These are phyloP conservation scores for Andrena minutula DNA, from an alignment of 2,888 invertebrate genomes.

Conservation along the genomic window DNA sequence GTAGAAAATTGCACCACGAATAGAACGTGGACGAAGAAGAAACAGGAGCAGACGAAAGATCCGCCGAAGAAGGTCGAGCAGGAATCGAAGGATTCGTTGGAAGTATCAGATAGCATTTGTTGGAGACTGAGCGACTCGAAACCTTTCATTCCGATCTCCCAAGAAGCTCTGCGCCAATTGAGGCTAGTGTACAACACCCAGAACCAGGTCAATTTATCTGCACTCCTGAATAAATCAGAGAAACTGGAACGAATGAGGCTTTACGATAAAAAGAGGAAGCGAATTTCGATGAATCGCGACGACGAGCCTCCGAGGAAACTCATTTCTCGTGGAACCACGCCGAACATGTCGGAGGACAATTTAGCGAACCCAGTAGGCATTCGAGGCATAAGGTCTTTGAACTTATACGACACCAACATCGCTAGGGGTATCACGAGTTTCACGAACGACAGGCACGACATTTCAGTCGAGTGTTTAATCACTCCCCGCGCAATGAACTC, in stretches of 20 bases:
- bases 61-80: not conserved
- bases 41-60: not conserved
- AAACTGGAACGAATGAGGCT: constrained; percentile 67
- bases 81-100: not conserved
- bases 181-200: constrained; percentile 37
- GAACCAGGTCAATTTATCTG: not conserved
- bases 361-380: no score
- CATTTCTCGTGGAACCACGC: not conserved
- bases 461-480: constrained; percentile 34
- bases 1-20: not conserved
- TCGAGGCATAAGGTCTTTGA: not conserved
- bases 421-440: not conserved
- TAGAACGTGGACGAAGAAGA: not conserved
- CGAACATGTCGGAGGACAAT: not conserved
- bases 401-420: not conserved
- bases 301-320: not conserved
- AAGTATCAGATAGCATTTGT: constrained; percentile 18
- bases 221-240: constrained; percentile 31
- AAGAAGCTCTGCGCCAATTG: constrained; percentile 58
- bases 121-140: constrained; percentile 68
- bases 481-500: not conserved
- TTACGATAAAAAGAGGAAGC: constrained; percentile 62
- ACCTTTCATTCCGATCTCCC: constrained; percentile 64
- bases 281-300: not conserved
- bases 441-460: constrained; percentile 4